These are phyloP conservation scores for Pomatorhinus ruficollis DNA, from an alignment of 2,113 vertebrate species.

Conservation along the genomic window DNA sequence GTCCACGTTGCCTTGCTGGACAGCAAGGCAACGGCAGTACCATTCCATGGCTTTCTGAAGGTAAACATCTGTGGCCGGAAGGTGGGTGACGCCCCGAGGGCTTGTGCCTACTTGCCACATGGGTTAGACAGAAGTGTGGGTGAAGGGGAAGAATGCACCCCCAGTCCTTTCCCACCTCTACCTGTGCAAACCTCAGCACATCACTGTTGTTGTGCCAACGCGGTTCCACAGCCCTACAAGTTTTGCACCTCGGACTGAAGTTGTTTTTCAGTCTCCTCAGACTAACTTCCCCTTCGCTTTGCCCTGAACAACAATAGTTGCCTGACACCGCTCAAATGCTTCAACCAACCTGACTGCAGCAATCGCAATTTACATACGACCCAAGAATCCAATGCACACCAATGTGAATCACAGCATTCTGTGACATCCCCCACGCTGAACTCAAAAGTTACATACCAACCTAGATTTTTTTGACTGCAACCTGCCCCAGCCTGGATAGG, in stretches of 20 bases:
- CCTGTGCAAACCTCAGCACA: neutral
- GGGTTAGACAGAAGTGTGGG: neutral
- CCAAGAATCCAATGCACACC: neutral
- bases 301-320: neutral
- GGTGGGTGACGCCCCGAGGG: rapidly evolving
- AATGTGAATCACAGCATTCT: neutral
- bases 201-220: rapidly evolving
- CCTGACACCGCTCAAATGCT: neutral
- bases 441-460: constrained; percentile 44
- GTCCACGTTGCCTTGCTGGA: neutral
- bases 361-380: constrained; percentile 8
- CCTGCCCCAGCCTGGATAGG: constrained; percentile 61
- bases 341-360: constrained; percentile 41
- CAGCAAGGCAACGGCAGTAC: neutral
- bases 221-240: neutral
- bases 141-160: neutral
- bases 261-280: constrained; percentile 30
- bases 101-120: neutral
- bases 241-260: neutral
- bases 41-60: neutral
- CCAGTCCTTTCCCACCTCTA: rapidly evolving
- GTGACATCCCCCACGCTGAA: constrained; percentile 6
- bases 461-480: constrained; percentile 58
- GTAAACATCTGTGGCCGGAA: neutral
- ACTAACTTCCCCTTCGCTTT: neutral